phyloP scores from a whole-genome alignment of 2,113 vertebrate genomes.

The Leucopternis melanops region DNA sequence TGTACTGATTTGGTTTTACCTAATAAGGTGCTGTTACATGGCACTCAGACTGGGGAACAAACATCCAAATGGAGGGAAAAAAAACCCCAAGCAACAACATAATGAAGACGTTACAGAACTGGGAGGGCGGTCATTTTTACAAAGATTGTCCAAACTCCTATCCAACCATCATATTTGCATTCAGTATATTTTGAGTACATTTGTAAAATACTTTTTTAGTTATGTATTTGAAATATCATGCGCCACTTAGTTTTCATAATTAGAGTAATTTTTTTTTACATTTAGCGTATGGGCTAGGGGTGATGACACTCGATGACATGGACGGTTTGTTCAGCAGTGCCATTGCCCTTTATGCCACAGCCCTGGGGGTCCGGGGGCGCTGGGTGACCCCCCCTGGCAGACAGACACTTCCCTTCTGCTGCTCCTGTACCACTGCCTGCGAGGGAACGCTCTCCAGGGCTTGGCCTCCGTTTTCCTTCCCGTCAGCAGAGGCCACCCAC shows the following conservation, averaged over 20 bases:
- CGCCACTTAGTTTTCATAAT: background rate
- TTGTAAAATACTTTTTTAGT: background rate
- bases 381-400: background rate
- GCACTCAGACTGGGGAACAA: background rate
- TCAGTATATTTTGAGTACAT: background rate
- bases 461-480: background rate
- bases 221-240: background rate
- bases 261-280: background rate
- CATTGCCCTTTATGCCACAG: fast-evolving
- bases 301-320: fast-evolving
- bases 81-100: background rate
- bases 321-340: background rate
- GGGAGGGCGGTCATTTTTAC: background rate
- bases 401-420: background rate
- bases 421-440: background rate
- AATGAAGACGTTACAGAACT: background rate
- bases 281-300: fast-evolving
- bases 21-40: background rate
- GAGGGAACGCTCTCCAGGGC: background rate
- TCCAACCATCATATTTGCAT: background rate
- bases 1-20: background rate
- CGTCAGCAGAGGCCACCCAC: background rate
- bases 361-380: fast-evolving
- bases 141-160: background rate
- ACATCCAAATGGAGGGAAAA: background rate